These are phyloP conservation scores for Andrena hattorfiana DNA, from an alignment of 2,888 invertebrate genomes.

Conservation along the genomic window DNA sequence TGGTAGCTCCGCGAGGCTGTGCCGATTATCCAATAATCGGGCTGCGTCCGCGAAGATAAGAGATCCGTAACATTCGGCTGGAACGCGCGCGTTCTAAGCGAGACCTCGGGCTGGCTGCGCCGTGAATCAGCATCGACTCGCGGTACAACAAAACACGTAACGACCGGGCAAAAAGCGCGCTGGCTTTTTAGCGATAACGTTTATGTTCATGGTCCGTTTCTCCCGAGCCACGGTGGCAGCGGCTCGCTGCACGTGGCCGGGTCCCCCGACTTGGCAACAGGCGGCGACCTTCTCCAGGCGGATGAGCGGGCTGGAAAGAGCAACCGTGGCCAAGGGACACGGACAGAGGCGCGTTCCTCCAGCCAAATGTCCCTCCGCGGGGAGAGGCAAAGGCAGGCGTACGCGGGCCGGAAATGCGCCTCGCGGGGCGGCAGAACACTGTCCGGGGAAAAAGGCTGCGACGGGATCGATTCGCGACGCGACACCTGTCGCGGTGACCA, in stretches of 20 bases:
- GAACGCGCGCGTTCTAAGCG: slow-evolving; percentile 1
- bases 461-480: slow-evolving; percentile 67
- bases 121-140: slow-evolving; percentile 44
- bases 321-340: slow-evolving; percentile 33
- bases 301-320: neutral
- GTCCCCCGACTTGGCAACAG: slow-evolving; percentile 65
- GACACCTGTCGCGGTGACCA: slow-evolving; percentile 65
- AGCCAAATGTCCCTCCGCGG: slow-evolving; percentile 43
- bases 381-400: slow-evolving; percentile 22
- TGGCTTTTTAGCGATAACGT: slow-evolving; percentile 31
- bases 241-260: slow-evolving; percentile 51
- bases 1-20: neutral
- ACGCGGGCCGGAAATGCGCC: slow-evolving; percentile 59
- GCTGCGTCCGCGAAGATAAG: slow-evolving; percentile 8
- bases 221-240: slow-evolving; percentile 28
- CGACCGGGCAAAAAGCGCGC: slow-evolving; percentile 31
- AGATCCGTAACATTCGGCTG: slow-evolving; percentile 9
- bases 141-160: slow-evolving; percentile 17
- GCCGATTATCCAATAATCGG: neutral
- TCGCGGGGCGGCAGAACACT: slow-evolving; percentile 36
- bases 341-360: slow-evolving; percentile 52
- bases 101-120: slow-evolving; percentile 10
- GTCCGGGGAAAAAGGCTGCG: slow-evolving; percentile 51
- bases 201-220: slow-evolving; percentile 43
- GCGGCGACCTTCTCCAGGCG: slow-evolving; percentile 57